These are phyloP conservation scores for Phthorimaea operculella DNA, from an alignment of 1,140 invertebrate genomes.

Conservation along the genomic window DNA sequence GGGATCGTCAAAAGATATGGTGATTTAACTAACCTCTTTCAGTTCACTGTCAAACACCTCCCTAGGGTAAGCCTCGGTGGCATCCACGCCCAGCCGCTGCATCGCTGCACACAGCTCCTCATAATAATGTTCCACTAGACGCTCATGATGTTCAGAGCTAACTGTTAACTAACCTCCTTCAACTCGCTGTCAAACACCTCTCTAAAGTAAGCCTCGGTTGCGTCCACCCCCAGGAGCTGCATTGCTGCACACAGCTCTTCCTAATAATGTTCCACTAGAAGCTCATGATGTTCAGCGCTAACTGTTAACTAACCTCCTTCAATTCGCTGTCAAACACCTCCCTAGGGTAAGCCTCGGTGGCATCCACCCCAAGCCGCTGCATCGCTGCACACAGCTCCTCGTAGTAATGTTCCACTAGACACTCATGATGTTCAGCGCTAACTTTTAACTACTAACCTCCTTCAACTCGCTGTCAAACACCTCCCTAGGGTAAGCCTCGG, in stretches of 20 bases:
- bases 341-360: constrained; percentile 10
- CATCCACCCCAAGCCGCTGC: constrained; percentile 5
- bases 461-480: constrained; percentile 16
- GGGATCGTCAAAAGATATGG: no score
- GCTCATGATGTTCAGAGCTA: constrained; percentile 2
- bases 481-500: constrained; percentile 9
- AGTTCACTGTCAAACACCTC: constrained; percentile 14
- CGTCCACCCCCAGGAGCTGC: constrained; percentile 5
- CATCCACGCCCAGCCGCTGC: constrained; percentile 4
- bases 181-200: constrained; percentile 14
- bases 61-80: constrained; percentile 9
- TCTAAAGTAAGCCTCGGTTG: constrained; percentile 10
- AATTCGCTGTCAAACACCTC: constrained; percentile 14
- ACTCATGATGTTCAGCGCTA: constrained; percentile 3
- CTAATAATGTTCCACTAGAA: constrained; percentile 19
- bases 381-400: constrained; percentile 25
- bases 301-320: constrained; percentile 11
- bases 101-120: constrained; percentile 23
- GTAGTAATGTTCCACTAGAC: constrained; percentile 19
- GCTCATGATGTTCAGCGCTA: constrained; percentile 3
- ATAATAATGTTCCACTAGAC: constrained; percentile 19
- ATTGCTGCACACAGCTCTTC: constrained; percentile 25
- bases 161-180: constrained; percentile 11
- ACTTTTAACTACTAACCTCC: constrained; percentile 8
- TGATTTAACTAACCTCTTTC: constrained; percentile 10